phyloP scores from a whole-genome alignment of 2,888 invertebrate genomes.

The Brachyopa scutellaris region DNA sequence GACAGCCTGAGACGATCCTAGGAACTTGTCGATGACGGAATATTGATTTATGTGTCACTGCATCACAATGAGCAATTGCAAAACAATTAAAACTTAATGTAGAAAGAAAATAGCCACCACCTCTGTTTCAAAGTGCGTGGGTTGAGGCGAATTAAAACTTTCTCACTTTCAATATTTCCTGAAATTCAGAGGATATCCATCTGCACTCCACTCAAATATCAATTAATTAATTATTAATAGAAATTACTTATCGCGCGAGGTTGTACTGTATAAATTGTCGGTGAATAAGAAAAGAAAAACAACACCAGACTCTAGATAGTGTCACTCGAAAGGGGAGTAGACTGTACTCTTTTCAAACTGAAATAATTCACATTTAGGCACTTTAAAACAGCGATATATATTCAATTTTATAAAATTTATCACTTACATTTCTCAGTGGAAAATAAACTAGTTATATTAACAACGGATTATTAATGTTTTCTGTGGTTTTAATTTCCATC shows the following conservation, averaged over 20 bases:
- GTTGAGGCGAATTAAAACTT: conserved; percentile 1
- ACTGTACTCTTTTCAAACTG: background rate
- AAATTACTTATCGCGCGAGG: conserved; percentile 63
- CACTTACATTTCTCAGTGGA: conserved; percentile 59
- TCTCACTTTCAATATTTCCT: background rate
- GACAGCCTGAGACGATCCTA: conserved; percentile 30
- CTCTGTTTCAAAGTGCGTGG: conserved; percentile 40
- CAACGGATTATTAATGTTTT: conserved; percentile 73
- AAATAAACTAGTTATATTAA: conserved; percentile 9
- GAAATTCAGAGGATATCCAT: too few relatives aligned
- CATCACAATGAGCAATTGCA: conserved; percentile 36
- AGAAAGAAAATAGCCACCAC: conserved; percentile 3
- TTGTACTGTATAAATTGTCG: conserved; percentile 33
- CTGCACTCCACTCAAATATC: conserved; percentile 32
- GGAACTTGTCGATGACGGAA: conserved; percentile 61
- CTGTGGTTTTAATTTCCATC: conserved; percentile 78
- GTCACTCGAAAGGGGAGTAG: conserved; percentile 36
- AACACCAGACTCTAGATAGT: conserved; percentile 8
- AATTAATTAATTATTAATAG: conserved; percentile 62
- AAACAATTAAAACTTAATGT: conserved; percentile 12
- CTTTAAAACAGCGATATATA: background rate
- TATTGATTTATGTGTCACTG: conserved; percentile 61
- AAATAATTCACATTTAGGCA: conserved; percentile 11
- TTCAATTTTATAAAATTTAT: conserved; percentile 31
- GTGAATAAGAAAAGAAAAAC: conserved; percentile 30